Evolutionary conservation across 1,140 invertebrate genomes (phyloP).

Genomic region (Drosophila sp.): DNA sequence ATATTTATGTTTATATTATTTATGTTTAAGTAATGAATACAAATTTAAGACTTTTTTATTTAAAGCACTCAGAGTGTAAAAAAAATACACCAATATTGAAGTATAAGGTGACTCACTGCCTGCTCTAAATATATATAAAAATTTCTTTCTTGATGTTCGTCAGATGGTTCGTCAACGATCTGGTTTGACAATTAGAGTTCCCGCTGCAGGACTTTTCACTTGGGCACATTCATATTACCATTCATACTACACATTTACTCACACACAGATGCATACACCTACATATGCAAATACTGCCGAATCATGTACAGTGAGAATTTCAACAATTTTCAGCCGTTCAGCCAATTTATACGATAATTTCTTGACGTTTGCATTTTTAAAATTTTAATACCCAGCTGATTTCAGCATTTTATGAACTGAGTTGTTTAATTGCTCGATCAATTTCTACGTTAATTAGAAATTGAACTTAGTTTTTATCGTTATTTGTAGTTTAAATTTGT

Average conservation of each 20-base stretch:
- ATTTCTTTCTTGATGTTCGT: neutral
- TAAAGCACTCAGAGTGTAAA: neutral
- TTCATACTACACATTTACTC: conserved; percentile 8
- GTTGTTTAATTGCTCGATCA: too few species aligned
- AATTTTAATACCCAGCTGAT: conserved; percentile 37
- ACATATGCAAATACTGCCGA: conserved; percentile 47
- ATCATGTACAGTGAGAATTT: conserved; percentile 40
- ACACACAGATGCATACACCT: neutral
- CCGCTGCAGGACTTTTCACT: conserved; percentile 27
- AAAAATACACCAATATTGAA: neutral
- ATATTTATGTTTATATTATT: too few species aligned
- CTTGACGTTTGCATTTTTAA: conserved; percentile 27
- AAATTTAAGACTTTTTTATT: too few species aligned
- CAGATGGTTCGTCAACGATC: conserved; percentile 15
- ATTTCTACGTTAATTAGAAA: too few species aligned
- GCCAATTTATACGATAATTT: conserved; percentile 39
- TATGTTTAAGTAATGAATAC: too few species aligned
- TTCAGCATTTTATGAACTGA: neutral
- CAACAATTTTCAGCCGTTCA: conserved; percentile 27
- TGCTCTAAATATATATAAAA: neutral
- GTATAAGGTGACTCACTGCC: neutral
- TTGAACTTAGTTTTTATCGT: neutral
- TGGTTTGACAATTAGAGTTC: conserved; percentile 58
- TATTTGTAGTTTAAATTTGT: too few species aligned
- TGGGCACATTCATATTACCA: conserved; percentile 11